Base-by-base conservation (phyloP, 1,140 invertebrate species). In the Nasonia vitripennis region DNA sequence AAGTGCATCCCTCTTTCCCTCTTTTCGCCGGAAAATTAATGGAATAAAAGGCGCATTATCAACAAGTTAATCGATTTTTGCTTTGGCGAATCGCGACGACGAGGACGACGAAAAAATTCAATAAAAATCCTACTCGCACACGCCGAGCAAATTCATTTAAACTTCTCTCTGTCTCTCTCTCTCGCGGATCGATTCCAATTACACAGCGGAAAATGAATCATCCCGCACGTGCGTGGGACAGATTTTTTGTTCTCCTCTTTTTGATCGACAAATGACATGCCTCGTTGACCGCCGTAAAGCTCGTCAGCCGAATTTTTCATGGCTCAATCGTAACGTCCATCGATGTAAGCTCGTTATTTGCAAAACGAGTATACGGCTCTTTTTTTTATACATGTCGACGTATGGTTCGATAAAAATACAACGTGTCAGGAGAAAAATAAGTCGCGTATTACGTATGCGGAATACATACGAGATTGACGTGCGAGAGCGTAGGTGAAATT, bases 31-130 rank as follows among this genome's bases (percentile, higher is more conserved):
- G 12, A 51, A 62, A 62, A n/a, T 62, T 62, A 62, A 62, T 62
- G 55, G 17, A 62, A 62, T 62, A 62, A 62, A 62, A 62, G 55
- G 55, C 55, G 55, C 55, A n/a, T 62, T 62, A 62, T 62, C 55
- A 62, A 62, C 55, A n/a, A 62, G 55, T 62, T 62, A 62, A 62
- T 62, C 20, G 55, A 62, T n/a, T 62, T n/a, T 62, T 62, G 55
- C 20, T 62, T 62, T 62, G 55, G 14, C 5, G 55, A 17, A 62
- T n/a, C 17, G 55, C 0, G 17, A 27, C 27, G 27, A 27, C 27
- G 27, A 27, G 27, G 27, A 27, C 55, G 14, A 62, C 55, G 17
- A 20, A n/a, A 55, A 62, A 62, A 62, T 62, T 62, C 55, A 62
- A 62, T 62, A n/a, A 62, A 62, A 62, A 62, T 62, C 55, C 55